A percentile compares a stretch with the other conserved stretches of the same genome.
Conservation (phyloP, 1,140 invertebrate genomes). For the Saccostrea glomerata region DNA sequence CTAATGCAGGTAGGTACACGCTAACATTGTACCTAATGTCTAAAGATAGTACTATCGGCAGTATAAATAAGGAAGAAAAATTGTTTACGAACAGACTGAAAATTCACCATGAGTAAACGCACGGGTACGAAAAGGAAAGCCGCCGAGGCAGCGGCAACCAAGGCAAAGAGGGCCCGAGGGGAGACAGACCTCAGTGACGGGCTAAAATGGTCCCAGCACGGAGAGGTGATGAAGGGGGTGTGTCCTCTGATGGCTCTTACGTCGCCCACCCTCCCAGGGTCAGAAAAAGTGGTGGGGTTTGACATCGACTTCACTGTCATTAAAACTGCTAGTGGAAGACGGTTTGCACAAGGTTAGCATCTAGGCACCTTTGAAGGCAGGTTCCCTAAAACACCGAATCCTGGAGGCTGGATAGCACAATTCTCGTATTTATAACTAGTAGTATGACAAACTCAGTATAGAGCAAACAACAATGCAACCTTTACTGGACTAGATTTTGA, state of each 20-base stretch:
- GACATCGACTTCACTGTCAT: constrained; percentile 77
- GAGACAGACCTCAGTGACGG: constrained; percentile 67
- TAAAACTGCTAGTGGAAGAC: constrained; percentile 73
- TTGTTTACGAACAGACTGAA: background rate
- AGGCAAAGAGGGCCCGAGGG: constrained; percentile 66
- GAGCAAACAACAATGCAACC: too few relatives aligned
- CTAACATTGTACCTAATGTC: background rate
- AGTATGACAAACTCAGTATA: too few relatives aligned
- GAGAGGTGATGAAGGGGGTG: constrained; percentile 61
- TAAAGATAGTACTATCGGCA: background rate
- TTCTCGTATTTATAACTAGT: too few relatives aligned
- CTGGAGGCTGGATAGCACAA: too few relatives aligned
- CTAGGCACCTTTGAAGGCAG: too few relatives aligned
- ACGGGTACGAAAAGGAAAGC: constrained; percentile 64
- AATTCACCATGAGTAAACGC: constrained; percentile 46
- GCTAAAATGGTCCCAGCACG: constrained; percentile 63
- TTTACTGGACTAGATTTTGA: too few relatives aligned
- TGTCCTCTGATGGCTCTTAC: constrained; percentile 63
- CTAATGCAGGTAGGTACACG: background rate
- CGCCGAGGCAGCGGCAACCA: constrained; percentile 52
- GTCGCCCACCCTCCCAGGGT: constrained; percentile 64
- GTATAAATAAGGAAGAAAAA: background rate
- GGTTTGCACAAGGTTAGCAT: constrained; percentile 71
- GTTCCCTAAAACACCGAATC: too few relatives aligned
- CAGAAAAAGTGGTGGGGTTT: constrained; percentile 69